phyloP scores from a whole-genome alignment of 1,140 invertebrate genomes.

The Metaphire vulgaris region DNA sequence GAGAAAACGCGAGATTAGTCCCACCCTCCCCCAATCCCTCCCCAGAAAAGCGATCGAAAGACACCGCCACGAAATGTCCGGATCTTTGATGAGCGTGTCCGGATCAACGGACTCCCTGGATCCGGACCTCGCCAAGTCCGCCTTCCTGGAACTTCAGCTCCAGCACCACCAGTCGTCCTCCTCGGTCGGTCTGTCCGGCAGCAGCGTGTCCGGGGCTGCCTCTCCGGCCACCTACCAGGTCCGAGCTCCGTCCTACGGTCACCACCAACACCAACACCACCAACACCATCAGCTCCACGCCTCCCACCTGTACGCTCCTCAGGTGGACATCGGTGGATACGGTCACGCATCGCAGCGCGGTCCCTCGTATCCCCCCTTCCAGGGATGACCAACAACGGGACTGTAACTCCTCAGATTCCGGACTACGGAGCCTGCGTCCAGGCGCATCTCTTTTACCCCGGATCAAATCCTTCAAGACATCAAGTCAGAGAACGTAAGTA shows the following conservation, averaged over 20 bases:
- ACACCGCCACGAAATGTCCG: background rate
- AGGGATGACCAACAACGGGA: background rate
- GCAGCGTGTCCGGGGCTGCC: background rate
- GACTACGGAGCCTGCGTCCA: background rate
- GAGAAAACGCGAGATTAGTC: background rate
- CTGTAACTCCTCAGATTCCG: background rate
- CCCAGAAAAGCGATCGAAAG: no score
- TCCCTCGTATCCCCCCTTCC: background rate
- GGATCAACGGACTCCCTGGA: background rate
- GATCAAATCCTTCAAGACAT: background rate
- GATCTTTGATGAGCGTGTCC: background rate
- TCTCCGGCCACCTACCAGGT: background rate
- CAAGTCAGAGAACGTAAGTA: background rate
- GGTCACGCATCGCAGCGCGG: no score
- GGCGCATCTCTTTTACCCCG: background rate
- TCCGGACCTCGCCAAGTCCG: background rate
- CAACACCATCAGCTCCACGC: background rate
- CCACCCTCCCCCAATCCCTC: no score
- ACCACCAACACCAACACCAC: no score
- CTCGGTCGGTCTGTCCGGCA: background rate
- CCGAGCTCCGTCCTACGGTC: background rate
- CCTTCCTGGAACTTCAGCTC: background rate
- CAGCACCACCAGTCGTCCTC: background rate
- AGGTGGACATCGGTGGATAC: background rate
- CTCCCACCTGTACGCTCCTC: background rate